Conservation (phyloP, 2,888 invertebrate genomes). For the Hirtodrosophila confusa region DNA sequence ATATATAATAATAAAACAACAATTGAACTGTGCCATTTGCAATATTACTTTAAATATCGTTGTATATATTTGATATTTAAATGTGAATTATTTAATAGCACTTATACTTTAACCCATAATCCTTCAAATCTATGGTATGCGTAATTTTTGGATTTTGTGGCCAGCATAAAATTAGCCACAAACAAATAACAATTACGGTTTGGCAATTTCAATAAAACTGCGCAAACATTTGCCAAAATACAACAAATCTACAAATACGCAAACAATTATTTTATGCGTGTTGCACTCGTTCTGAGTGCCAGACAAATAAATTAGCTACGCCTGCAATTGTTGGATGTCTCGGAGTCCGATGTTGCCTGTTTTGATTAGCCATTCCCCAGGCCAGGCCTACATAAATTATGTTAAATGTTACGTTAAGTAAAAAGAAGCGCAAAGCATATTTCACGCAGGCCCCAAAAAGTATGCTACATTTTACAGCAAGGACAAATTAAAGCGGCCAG, state of each 20-base stretch:
- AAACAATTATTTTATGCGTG: constrained; percentile 46
- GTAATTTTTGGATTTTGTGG: constrained; percentile 39
- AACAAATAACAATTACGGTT: constrained; percentile 76
- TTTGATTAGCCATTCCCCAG: constrained; percentile 54
- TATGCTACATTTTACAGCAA: constrained; percentile 7
- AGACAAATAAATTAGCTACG: constrained; percentile 74
- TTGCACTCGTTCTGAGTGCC: constrained; percentile 32
- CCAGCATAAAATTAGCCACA: constrained; percentile 62
- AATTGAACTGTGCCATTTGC: not conserved
- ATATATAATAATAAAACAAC: not conserved
- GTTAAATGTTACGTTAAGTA: constrained; percentile 16
- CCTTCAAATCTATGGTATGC: not conserved
- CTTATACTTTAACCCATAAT: constrained; percentile 4
- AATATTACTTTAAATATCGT: not conserved
- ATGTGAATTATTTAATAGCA: constrained; percentile 28
- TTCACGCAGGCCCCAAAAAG: constrained; percentile 15
- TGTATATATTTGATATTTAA: constrained; percentile 17
- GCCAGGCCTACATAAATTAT: constrained; percentile 54
- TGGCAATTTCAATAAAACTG: constrained; percentile 25
- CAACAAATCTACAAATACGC: constrained; percentile 38
- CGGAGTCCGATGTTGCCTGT: constrained; percentile 12
- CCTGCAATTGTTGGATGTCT: constrained; percentile 36
- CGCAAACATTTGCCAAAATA: constrained; percentile 35
- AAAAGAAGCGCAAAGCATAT: constrained; percentile 30
- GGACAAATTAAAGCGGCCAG: constrained; percentile 18